phyloP scores from a whole-genome alignment of 2,888 invertebrate species.

The Hybos culiciformis region DNA sequence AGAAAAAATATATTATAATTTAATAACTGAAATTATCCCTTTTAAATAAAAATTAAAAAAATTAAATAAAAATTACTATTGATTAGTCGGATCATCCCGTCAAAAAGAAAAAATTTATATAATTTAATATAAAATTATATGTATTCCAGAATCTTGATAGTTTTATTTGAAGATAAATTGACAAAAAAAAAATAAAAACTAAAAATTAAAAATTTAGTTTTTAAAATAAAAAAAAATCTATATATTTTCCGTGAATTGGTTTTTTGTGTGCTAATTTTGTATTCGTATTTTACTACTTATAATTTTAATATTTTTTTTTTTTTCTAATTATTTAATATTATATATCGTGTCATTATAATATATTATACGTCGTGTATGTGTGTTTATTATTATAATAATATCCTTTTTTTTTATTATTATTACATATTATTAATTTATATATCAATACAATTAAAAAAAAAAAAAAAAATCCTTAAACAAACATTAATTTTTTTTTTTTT shows the following conservation, averaged over 20 bases:
- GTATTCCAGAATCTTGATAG: too few species aligned
- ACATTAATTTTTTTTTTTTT: neutral
- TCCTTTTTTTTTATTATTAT: slow-evolving; percentile 22
- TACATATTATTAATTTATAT: neutral
- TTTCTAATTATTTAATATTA: slow-evolving; percentile 13
- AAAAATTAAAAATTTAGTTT: too few species aligned
- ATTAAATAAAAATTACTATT: too few species aligned
- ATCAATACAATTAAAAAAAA: neutral
- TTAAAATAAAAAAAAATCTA: slow-evolving; percentile 10
- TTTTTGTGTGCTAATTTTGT: slow-evolving; percentile 34
- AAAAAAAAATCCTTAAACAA: neutral
- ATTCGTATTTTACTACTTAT: slow-evolving; percentile 22
- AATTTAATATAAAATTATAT: too few species aligned
- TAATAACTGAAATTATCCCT: too few species aligned
- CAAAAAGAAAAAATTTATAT: too few species aligned
- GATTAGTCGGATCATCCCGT: too few species aligned
- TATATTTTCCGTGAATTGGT: slow-evolving; percentile 33
- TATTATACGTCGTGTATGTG: slow-evolving; percentile 28
- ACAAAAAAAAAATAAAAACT: too few species aligned
- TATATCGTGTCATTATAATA: slow-evolving; percentile 10
- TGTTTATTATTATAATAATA: slow-evolving; percentile 20
- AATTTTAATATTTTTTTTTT: slow-evolving; percentile 6
- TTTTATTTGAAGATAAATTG: too few species aligned
- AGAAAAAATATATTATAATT: too few species aligned
- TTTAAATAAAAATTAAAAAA: too few species aligned